Conservation (phyloP, 2,113 vertebrate species). For the Miniopterus natalensis region DNA sequence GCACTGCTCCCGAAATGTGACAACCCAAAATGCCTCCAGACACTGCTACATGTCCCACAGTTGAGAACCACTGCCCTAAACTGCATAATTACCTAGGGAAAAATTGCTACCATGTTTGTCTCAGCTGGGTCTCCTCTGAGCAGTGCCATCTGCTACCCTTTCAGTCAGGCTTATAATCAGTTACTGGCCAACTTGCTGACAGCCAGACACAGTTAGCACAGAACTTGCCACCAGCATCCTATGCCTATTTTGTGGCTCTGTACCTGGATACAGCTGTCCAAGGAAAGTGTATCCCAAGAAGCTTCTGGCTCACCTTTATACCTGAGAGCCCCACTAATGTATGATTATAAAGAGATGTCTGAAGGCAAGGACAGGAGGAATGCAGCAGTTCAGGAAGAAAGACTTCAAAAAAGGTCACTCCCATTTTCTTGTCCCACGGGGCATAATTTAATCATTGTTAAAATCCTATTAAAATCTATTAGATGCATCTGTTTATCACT, state of each 20-base stretch:
- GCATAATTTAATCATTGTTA: not conserved
- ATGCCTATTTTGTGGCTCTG: not conserved
- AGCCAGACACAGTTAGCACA: not conserved
- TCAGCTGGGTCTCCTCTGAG: not conserved
- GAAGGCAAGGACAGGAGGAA: not conserved
- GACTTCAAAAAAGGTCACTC: not conserved
- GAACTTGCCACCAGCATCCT: not conserved
- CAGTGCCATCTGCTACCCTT: not conserved
- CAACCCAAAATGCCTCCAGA: not conserved
- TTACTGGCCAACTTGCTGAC: not conserved
- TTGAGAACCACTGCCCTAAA: constrained; percentile 39
- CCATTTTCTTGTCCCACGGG: not conserved
- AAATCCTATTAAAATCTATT: constrained; percentile 44
- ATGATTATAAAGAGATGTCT: constrained; percentile 11
- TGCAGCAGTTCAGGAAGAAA: constrained; percentile 15
- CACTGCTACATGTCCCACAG: not conserved
- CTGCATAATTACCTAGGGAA: not conserved
- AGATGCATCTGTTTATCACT: not conserved
- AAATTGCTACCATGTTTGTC: not conserved
- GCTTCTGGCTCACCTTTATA: not conserved
- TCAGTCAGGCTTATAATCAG: not conserved
- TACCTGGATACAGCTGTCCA: not conserved
- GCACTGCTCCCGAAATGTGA: not conserved
- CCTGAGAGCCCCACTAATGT: not conserved
- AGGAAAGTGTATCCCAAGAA: constrained; percentile 3